Base-by-base conservation (phyloP, 1,140 invertebrate species). In the Lethrus apterus region DNA sequence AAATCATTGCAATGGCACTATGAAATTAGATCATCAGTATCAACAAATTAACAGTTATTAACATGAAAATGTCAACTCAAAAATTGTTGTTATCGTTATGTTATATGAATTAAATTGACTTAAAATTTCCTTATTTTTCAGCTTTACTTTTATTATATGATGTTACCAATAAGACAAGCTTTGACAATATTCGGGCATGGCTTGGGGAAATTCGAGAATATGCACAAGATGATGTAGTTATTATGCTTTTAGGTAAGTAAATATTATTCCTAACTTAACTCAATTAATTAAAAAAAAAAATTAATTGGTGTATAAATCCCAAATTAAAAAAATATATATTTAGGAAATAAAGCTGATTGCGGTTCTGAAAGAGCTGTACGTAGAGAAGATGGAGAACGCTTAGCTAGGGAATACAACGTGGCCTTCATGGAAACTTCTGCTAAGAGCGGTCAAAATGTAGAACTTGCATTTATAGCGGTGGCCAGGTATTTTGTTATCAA, bases 101-200 rank as follows among this genome's bases (percentile, higher is more conserved):
- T n/a, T n/a, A n/a, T n/a, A n/a, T n/a, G n/a, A n/a, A n/a, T n/a
- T n/a, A n/a, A n/a, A n/a, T n/a, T n/a, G n/a, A n/a, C n/a, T n/a
- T n/a, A n/a, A n/a, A n/a, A n/a, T n/a, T n/a, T n/a, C n/a, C 13
- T 46, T 35, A 7, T 42, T 68, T 85, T 74, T 54, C 70, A 89
- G 86, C 85, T 7, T 67, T 93, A 41, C 77, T 96, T 26, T 73
- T 95, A 43, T 78, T 95, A 0, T 95, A 94, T 68, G 92, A 95
- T 67, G 86, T 95, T 42, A 93, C 89, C 29, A 90, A 89, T 62
- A 86, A 89, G 70, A 80, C 78, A 20, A 90, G 87, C 59, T 92
- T 86, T 64, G 84, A 88, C 69, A 88, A 91, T 63, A 89, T 91
- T 53, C 79, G 89, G 57, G 84, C 86, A 17, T 93, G 89, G 90